These are phyloP conservation scores for Dysmachus trigonus DNA, from an alignment of 2,888 invertebrate genomes.

Conservation along the genomic window DNA sequence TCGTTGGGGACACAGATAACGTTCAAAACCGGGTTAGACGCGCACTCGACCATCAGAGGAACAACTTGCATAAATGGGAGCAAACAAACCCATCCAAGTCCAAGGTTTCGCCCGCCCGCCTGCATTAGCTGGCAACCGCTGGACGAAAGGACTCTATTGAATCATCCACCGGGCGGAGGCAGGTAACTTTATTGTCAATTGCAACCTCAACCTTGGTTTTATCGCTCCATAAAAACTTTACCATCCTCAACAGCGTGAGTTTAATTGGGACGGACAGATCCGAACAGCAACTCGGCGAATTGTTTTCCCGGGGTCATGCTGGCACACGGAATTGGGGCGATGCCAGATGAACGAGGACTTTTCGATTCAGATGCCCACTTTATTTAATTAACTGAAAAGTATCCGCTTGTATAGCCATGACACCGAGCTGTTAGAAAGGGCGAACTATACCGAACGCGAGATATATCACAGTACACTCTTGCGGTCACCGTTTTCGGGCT, in stretches of 20 bases:
- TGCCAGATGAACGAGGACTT: not conserved
- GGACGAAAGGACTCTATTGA: not conserved
- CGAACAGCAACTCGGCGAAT: not conserved
- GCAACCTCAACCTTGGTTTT: not conserved
- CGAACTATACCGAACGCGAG: not conserved
- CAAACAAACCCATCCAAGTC: constrained; percentile 1
- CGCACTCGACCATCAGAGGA: not conserved
- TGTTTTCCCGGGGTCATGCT: constrained; percentile 8
- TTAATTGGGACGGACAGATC: constrained; percentile 7
- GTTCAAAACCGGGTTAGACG: not conserved
- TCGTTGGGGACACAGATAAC: not conserved
- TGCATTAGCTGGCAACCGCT: not conserved
- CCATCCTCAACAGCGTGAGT: not conserved
- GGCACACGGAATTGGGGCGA: constrained; percentile 1
- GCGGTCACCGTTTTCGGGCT: not conserved
- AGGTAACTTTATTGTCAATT: not conserved
- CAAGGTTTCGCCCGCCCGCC: not conserved
- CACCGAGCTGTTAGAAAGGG: not conserved
- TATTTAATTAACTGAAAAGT: not conserved
- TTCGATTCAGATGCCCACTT: constrained; percentile 10
- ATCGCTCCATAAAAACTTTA: not conserved
- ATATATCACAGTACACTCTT: not conserved
- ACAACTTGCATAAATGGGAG: not conserved
- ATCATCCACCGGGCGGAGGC: not conserved
- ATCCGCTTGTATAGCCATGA: not conserved